Percentiles rank a stretch among this genome's conserved stretches.
phyloP scores from a whole-genome alignment of 2,888 invertebrate species.

The Anoplius nigerrimus region DNA sequence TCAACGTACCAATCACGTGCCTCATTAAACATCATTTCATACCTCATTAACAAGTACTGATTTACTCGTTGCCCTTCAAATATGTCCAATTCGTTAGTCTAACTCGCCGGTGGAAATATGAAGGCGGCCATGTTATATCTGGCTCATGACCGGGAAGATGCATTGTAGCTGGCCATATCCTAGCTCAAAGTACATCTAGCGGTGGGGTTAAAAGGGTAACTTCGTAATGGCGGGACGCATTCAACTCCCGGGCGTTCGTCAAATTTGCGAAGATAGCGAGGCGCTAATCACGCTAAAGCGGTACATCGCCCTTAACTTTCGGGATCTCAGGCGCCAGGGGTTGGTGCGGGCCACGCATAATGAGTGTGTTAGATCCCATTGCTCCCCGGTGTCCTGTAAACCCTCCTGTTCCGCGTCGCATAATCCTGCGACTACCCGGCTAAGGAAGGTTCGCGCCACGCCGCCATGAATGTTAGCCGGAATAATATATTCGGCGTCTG shows the following conservation, averaged over 20 bases:
- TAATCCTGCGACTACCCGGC: constrained; percentile 40
- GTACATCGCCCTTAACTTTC: constrained; percentile 5
- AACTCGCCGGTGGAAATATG: no score
- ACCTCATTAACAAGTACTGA: no score
- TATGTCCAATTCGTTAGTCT: no score
- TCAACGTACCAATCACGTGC: no score
- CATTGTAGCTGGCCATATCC: no score
- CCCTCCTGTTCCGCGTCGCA: constrained; percentile 22
- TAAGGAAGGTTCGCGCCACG: constrained; percentile 33
- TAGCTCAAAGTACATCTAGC: no score
- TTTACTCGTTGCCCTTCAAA: no score
- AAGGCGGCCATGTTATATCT: no score
- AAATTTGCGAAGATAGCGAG: not conserved
- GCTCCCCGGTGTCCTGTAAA: constrained; percentile 37
- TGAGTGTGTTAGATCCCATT: constrained; percentile 34
- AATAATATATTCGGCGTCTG: not conserved
- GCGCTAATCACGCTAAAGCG: constrained; percentile 2
- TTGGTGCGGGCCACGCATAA: constrained; percentile 27
- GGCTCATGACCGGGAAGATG: no score
- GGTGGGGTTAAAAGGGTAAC: no score
- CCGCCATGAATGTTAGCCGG: constrained; percentile 8
- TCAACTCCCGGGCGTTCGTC: not conserved
- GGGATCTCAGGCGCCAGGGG: not conserved
- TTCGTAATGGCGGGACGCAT: not conserved
- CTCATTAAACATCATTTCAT: no score